These are phyloP conservation scores for Bactericera cockerelli DNA, from an alignment of 1,140 invertebrate genomes.

Conservation along the genomic window DNA sequence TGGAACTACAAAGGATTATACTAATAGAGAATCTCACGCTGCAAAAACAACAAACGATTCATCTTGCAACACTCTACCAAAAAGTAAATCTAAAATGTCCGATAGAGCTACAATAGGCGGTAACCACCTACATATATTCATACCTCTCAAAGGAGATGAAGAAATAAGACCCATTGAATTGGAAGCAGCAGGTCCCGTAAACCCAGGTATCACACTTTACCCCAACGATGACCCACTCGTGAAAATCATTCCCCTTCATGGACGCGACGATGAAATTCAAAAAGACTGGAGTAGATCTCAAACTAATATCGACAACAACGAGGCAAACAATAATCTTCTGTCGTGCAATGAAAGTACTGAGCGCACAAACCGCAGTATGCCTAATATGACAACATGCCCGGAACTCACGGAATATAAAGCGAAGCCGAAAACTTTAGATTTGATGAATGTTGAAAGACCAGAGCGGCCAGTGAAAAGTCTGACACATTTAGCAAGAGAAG, in stretches of 20 bases:
- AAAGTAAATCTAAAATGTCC: not conserved
- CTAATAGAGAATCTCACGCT: not conserved
- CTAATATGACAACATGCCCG: not conserved
- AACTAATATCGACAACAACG: not conserved
- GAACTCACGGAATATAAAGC: conserved; percentile 1
- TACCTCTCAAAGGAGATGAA: conserved; percentile 3
- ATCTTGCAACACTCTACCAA: not conserved
- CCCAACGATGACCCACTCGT: not conserved
- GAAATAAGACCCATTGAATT: conserved; percentile 3
- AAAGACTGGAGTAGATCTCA: conserved; percentile 8
- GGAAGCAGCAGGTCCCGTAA: not conserved
- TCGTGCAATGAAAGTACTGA: not conserved
- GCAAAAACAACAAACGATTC: not conserved
- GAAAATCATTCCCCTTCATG: conserved; percentile 1
- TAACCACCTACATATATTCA: conserved; percentile 5
- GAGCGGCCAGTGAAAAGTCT: not conserved
- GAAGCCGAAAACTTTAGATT: not conserved
- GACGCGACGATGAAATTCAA: not conserved
- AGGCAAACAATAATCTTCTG: not conserved
- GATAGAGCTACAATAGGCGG: not conserved
- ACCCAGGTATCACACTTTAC: not conserved
- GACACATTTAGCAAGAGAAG: not conserved
- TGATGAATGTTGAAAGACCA: not conserved
- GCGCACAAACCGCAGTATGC: conserved; percentile 4
- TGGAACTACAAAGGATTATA: not conserved